Evolutionary conservation across 2,888 invertebrate genomes (phyloP).

Genomic region (Hemistola chrysoprasaria): DNA sequence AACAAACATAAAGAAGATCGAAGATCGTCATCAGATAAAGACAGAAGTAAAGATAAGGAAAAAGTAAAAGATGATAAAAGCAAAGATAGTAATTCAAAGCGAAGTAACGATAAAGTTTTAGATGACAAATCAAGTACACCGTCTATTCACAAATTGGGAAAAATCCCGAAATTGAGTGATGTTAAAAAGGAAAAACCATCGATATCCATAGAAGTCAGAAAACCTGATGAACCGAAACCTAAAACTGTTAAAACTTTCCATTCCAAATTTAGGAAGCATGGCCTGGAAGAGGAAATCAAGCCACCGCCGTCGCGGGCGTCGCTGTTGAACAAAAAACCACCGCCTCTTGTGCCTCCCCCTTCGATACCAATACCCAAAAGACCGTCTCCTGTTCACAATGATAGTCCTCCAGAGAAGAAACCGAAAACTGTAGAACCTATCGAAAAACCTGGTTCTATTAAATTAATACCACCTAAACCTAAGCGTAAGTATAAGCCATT

Average conservation of each 20-base stretch:
- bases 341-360: constrained; percentile 70
- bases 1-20: constrained; percentile 60
- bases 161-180: constrained; percentile 88
- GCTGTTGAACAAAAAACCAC: constrained; percentile 80
- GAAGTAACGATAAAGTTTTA: constrained; percentile 83
- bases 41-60: constrained; percentile 50
- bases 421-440: constrained; percentile 83
- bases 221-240: constrained; percentile 87
- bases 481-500: constrained; percentile 90
- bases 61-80: constrained; percentile 41
- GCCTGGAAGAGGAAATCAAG: constrained; percentile 92
- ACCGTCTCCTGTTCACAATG: constrained; percentile 74
- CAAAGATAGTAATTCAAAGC: constrained; percentile 50
- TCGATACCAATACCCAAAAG: constrained; percentile 69
- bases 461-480: constrained; percentile 93
- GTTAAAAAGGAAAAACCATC: constrained; percentile 86
- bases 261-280: constrained; percentile 95
- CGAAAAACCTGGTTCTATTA: constrained; percentile 91
- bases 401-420: constrained; percentile 89
- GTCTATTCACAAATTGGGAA: constrained; percentile 87
- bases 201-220: constrained; percentile 91
- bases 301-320: constrained; percentile 90
- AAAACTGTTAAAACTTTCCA: constrained; percentile 96
- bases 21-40: constrained; percentile 50
- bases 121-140: constrained; percentile 85